These are phyloP conservation scores for Myiotriccus ornatus DNA, from an alignment of 2,797 vertebrate species.

Conservation along the genomic window DNA sequence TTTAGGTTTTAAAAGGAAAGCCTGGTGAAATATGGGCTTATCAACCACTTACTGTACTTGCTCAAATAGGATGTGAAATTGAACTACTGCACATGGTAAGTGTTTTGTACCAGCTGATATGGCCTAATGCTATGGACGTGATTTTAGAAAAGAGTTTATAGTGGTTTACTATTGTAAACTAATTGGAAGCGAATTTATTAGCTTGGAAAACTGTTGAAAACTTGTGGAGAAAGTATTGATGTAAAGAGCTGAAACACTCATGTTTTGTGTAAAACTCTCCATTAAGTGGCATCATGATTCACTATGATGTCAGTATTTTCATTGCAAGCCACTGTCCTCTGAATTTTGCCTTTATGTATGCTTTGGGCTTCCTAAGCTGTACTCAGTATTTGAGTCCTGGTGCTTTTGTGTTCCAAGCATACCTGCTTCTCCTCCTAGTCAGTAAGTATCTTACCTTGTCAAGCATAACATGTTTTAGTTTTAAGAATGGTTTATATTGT, in stretches of 20 bases:
- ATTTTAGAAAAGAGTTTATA: background rate
- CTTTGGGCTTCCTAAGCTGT: background rate
- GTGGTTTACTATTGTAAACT: background rate
- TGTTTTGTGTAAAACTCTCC: background rate
- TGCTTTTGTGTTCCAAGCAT: background rate
- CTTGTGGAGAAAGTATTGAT: background rate
- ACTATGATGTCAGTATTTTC: background rate
- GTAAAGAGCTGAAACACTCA: background rate
- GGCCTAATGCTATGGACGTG: background rate
- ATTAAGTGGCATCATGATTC: background rate
- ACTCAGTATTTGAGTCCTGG: background rate
- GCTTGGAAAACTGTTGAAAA: background rate
- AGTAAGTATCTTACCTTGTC: background rate
- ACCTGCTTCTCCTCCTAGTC: background rate
- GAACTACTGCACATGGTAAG: constrained; percentile 88
- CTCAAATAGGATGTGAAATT: constrained; percentile 88
- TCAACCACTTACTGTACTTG: constrained; percentile 82
- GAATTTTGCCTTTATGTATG: background rate
- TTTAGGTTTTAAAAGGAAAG: constrained; percentile 80
- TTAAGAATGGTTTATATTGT: background rate
- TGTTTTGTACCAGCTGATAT: background rate
- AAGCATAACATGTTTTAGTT: background rate
- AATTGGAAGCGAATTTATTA: background rate
- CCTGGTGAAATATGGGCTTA: constrained; percentile 79
- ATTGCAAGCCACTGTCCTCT: background rate